Conservation (phyloP, 2,113 vertebrate species). For the Forbesichthys papilliferus region DNA sequence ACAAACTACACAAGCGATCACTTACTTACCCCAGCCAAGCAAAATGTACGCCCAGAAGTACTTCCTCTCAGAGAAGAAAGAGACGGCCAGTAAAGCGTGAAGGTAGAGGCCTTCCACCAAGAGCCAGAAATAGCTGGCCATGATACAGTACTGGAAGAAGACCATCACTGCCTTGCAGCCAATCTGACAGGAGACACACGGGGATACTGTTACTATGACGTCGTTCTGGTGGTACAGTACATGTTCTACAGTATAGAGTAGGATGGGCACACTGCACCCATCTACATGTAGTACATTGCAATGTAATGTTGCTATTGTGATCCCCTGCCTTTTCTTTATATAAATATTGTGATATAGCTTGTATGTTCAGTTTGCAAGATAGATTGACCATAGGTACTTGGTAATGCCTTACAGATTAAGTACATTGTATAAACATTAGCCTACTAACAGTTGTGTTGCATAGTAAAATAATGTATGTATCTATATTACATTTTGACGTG, state of each 20-base stretch:
- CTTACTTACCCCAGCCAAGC: constrained; percentile 91
- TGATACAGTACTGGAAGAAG: constrained; percentile 95
- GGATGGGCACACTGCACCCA: neutral
- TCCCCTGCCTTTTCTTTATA: too few species aligned
- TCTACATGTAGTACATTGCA: neutral
- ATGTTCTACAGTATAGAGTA: neutral
- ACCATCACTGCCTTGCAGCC: constrained; percentile 91
- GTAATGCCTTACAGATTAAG: too few species aligned
- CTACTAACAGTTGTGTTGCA: too few species aligned
- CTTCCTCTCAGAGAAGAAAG: constrained; percentile 96
- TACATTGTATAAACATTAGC: too few species aligned
- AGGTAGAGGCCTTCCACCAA: constrained; percentile 95
- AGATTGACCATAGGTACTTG: too few species aligned
- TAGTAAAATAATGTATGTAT: too few species aligned
- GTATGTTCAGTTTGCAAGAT: too few species aligned
- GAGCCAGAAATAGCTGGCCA: constrained; percentile 98
- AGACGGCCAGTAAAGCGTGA: constrained; percentile 88
- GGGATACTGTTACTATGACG: neutral
- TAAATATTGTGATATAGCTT: too few species aligned
- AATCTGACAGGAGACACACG: constrained; percentile 70
- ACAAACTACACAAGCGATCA: neutral
- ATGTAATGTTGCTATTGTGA: too few species aligned
- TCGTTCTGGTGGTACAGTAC: neutral
- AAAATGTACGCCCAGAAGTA: constrained; percentile 98
- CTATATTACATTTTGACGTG: too few species aligned